Base-by-base conservation (phyloP, 2,113 vertebrate genomes). In the Glaucidium brasilianum region DNA sequence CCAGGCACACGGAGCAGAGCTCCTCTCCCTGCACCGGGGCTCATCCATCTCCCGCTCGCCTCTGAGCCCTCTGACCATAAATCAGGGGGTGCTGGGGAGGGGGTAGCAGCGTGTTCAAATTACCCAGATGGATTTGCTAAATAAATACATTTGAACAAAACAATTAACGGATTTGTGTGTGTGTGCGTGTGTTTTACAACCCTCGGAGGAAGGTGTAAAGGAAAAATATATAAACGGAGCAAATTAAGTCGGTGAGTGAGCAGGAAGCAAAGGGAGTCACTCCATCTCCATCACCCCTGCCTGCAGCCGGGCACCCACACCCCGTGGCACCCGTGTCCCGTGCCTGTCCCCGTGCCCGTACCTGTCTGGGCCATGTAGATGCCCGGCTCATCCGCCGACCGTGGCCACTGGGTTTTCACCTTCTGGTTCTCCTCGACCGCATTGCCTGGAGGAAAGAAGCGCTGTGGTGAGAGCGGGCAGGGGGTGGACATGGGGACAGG, bases 331-430 rank as follows among this genome's bases (percentile, higher is more conserved):
- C 30, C 1, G 66, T 2, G 10, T 20, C 62, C 82, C 18, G 59
- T 23, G 68, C 49, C 68, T 4, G 3, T 3, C 29, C 29, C 75
- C 7, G 1, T 0, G 9, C 50, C 3, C 71, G 98, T 98, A 99
- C 99, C 99, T 99, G 99, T 99, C 98, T 99, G 99, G 79, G 99
- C 99, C 99, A 99, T 99, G 98, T 99, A 99, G 97, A 99, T 97
- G 89, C 99, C 99, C 34, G 99, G 99, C 96, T 99, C 99, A 88
- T 99, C 99, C 5, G 99, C 99, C 78, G 99, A 99, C 94, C 99
- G 98, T 6, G 99, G 99, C 97, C 99, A 99, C 98, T 99, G 99
- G 34, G 99, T 99, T 97, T 99, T 99, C 98, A 99, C 99, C 98
- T 99, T 99, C 96, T 99, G 98, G 89, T 99, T 99, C 88, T 99